Evolutionary conservation across 2,113 vertebrate species (phyloP).

Genomic region (Nipponia nippon): DNA sequence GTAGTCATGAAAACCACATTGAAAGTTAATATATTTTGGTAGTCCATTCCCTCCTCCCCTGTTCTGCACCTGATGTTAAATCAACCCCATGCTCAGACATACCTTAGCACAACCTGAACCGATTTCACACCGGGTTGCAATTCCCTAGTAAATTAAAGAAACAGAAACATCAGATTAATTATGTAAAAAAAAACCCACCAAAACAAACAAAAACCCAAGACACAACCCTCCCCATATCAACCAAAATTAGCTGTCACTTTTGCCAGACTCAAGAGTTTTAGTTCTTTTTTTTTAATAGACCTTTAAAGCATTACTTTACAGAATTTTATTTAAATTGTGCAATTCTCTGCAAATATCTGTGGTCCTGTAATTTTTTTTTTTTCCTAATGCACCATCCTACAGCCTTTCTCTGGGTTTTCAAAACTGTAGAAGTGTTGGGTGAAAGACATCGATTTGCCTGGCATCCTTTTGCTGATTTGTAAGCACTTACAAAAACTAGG

Average conservation of each 20-base stretch:
- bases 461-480: not conserved
- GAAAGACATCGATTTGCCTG: not conserved
- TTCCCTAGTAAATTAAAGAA: conserved; percentile 74
- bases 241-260: not conserved
- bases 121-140: conserved; percentile 90
- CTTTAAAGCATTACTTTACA: not conserved
- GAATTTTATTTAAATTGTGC: not conserved
- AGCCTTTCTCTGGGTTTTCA: not conserved
- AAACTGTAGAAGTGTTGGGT: not conserved
- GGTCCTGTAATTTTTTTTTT: not conserved
- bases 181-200: not conserved
- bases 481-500: not conserved
- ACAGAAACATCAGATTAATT: not conserved
- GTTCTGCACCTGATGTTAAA: not conserved
- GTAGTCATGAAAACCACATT: not conserved
- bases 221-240: not conserved
- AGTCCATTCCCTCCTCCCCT: not conserved
- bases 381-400: not conserved
- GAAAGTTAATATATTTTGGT: not conserved
- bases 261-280: not conserved
- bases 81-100: not conserved
- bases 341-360: not conserved
- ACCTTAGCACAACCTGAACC: conserved; percentile 96
- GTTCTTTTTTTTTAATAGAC: not conserved
- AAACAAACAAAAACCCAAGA: not conserved